phyloP scores from a whole-genome alignment of 2,113 vertebrate genomes.

The Microtus montanus region DNA sequence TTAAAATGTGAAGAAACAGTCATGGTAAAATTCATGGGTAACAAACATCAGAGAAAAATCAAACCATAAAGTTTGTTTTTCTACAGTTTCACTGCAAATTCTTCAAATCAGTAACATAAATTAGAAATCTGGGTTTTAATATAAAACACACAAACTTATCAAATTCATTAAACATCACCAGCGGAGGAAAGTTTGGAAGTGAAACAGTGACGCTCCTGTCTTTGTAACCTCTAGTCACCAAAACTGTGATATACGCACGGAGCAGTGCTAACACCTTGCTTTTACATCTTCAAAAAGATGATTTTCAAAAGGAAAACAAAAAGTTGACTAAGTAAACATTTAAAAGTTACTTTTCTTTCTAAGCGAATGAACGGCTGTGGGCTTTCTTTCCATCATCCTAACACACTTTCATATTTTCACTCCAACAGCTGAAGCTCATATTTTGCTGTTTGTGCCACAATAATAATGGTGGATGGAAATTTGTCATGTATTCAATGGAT shows the following conservation, averaged over 20 bases:
- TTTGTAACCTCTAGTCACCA: constrained; percentile 24
- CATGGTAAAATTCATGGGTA: constrained; percentile 36
- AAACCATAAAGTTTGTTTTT: neutral
- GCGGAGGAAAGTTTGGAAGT: constrained; percentile 58
- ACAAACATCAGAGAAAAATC: constrained; percentile 57
- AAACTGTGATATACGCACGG: constrained; percentile 53
- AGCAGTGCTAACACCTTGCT: neutral
- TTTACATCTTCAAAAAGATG: constrained; percentile 45
- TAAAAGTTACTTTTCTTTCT: constrained; percentile 67
- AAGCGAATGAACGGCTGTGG: constrained; percentile 55
- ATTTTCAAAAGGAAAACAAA: constrained; percentile 15
- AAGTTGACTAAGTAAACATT: constrained; percentile 69
- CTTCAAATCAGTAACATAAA: constrained; percentile 58
- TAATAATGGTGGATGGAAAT: constrained; percentile 81
- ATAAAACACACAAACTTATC: constrained; percentile 50
- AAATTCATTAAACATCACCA: constrained; percentile 31
- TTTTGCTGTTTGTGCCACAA: constrained; percentile 81
- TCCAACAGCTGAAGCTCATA: constrained; percentile 85
- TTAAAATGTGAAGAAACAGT: constrained; percentile 49
- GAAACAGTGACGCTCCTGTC: neutral
- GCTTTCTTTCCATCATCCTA: constrained; percentile 81
- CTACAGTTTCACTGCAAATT: constrained; percentile 56
- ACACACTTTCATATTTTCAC: constrained; percentile 81
- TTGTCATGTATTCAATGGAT: constrained; percentile 77
- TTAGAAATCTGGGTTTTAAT: constrained; percentile 56